Conservation (phyloP, 2,888 invertebrate genomes). For the Drosophila nr. fundita region DNA sequence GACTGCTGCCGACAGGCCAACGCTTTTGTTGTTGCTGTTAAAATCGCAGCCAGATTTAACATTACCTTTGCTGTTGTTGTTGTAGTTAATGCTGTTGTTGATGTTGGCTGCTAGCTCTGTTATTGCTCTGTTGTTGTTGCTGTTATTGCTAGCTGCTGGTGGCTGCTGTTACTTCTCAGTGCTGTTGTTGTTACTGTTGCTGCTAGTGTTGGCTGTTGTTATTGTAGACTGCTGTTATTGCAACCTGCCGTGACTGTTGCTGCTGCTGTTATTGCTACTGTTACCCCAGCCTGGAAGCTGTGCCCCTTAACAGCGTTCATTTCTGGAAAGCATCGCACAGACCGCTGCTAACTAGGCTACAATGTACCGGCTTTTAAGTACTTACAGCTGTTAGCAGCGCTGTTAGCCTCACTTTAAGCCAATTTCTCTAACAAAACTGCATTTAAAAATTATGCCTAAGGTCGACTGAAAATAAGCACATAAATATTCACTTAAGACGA, state of each 20-base stretch:
- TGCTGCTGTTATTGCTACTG: conserved; percentile 20
- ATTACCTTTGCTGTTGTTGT: background rate
- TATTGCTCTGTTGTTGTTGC: background rate
- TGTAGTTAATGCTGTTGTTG: background rate
- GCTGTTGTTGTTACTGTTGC: background rate
- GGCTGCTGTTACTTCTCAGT: background rate
- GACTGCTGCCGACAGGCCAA: background rate
- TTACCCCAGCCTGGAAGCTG: conserved; percentile 56
- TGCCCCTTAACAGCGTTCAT: conserved; percentile 60
- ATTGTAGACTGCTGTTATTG: background rate
- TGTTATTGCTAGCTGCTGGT: background rate
- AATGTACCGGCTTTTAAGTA: background rate
- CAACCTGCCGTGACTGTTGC: background rate
- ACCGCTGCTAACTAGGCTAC: conserved; percentile 2
- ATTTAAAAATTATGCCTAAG: conserved; percentile 67
- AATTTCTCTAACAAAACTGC: conserved; percentile 63
- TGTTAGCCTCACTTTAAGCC: conserved; percentile 38
- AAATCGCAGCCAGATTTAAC: background rate
- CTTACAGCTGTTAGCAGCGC: conserved; percentile 1
- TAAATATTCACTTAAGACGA: conserved; percentile 34
- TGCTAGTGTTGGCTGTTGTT: background rate
- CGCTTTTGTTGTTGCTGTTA: background rate
- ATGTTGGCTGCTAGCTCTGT: background rate
- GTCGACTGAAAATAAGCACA: conserved; percentile 49
- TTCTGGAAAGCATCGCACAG: conserved; percentile 46